Conservation (phyloP, 2,888 invertebrate genomes). For the Drosophila emarginata region DNA sequence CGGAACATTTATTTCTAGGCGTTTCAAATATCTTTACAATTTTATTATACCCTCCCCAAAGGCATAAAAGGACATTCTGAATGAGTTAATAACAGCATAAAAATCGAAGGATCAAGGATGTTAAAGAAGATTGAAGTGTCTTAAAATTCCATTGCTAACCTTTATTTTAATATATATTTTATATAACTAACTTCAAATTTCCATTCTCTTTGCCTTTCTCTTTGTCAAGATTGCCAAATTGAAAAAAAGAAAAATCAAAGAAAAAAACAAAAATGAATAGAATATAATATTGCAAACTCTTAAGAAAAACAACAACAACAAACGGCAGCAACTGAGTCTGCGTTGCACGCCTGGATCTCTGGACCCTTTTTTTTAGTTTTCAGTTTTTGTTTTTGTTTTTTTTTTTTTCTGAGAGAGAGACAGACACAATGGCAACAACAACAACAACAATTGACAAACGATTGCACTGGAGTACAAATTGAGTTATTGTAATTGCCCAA, state of each 20-base stretch:
- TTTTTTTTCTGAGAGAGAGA: background rate
- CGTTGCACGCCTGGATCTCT: background rate
- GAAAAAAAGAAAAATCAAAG: constrained; percentile 63
- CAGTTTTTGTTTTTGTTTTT: too few relatives aligned
- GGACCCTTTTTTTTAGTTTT: constrained; percentile 12
- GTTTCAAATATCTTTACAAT: too few relatives aligned
- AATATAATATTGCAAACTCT: background rate
- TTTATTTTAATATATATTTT: background rate
- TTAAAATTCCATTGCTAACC: background rate
- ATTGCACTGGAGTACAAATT: constrained; percentile 69
- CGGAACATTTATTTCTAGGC: too few relatives aligned
- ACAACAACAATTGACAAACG: constrained; percentile 66
- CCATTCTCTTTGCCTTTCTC: constrained; percentile 77
- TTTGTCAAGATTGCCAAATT: constrained; percentile 57
- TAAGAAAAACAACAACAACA: background rate
- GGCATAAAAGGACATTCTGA: too few relatives aligned
- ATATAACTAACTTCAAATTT: background rate
- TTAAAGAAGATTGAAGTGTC: too few relatives aligned
- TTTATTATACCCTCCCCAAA: too few relatives aligned
- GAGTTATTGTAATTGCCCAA: constrained; percentile 76
- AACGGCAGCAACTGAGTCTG: constrained; percentile 4
- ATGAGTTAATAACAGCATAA: too few relatives aligned
- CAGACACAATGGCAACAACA: constrained; percentile 14
- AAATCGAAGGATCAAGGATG: too few relatives aligned
- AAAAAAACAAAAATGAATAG: constrained; percentile 13